Conservation (phyloP, 2,888 invertebrate genomes). For the Kryphioiulus occultus region DNA sequence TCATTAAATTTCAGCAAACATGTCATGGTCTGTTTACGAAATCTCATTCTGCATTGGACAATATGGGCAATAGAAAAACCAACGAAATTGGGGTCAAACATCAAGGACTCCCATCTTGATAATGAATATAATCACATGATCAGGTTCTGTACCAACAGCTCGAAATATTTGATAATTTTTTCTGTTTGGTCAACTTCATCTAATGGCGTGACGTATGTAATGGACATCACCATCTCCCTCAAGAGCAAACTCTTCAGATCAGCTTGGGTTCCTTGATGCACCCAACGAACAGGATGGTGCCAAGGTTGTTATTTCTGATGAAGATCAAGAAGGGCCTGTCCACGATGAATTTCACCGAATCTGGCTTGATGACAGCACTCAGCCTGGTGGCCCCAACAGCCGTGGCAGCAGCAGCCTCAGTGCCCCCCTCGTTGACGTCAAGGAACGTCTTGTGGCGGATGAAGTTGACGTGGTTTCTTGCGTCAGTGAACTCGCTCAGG, state of each 20-base stretch:
- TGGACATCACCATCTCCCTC: not conserved
- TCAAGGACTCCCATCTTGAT: too few species aligned
- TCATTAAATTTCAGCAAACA: too few species aligned
- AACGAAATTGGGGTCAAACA: too few species aligned
- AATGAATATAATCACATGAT: too few species aligned
- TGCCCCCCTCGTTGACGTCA: constrained; percentile 49
- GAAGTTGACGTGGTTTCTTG: not conserved
- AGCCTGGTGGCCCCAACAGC: not conserved
- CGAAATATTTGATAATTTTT: too few species aligned
- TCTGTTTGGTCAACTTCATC: too few species aligned
- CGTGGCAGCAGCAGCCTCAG: constrained; percentile 51
- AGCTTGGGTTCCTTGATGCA: not conserved
- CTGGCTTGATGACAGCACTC: not conserved
- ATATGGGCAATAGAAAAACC: too few species aligned
- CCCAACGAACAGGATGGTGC: constrained; percentile 41
- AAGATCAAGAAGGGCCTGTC: constrained; percentile 46
- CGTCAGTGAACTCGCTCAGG: constrained; percentile 20
- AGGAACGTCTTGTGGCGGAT: constrained; percentile 47
- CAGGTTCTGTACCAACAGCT: too few species aligned
- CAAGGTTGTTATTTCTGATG: constrained; percentile 4
- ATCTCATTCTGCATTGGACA: too few species aligned
- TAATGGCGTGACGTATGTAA: not conserved
- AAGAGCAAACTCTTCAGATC: not conserved
- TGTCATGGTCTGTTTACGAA: too few species aligned
- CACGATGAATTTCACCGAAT: not conserved